Base-by-base conservation (phyloP, 1,140 invertebrate genomes). In the Cryptotermes secundus region DNA sequence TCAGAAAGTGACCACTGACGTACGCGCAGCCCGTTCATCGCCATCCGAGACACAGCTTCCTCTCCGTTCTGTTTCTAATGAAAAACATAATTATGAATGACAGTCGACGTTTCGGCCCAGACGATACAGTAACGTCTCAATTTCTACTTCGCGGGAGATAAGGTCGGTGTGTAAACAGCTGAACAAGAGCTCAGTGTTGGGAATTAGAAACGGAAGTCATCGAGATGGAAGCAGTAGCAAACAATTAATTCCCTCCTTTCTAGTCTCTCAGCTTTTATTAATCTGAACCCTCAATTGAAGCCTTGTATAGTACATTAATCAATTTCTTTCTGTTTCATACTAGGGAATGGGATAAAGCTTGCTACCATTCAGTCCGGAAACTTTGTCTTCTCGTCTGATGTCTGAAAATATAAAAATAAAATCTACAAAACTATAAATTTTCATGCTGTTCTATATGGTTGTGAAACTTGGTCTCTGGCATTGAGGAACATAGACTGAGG, bases 11-110 rank as follows among this genome's bases (percentile, higher is more conserved):
- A 3, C 14, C 3, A 49, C 45, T 3, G 45, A 49, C 16, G 16
- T 19, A 42, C 9, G 38, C 9, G 38, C 1, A 12, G 16, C 9
- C 38, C 9, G 38, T 42, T 42, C 0, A 42, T 9, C 38, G 9
- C 9, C 16, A 42, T 42, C 38, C 9, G 38, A 42, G 38, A 42
- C 38, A 42, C 9, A 42, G 16, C 16, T 14, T 42, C 9, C n/a
- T n/a, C n/a, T n/a, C n/a, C n/a, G n/a, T 38, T n/a, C 59, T 72
- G 59, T 72, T 72, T 72, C 59, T 72, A 72, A 72, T 72, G 31
- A 72, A 31, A 4, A 14, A 9, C 59, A 3, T 72, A n/a, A 72
- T 72, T 72, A 72, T 72, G 14, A 72, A 7, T 72, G 59, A 72
- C 59, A 31, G 31, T 72, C 59, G 14, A n/a, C 31, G 59, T 31